Conservation (phyloP, 2,888 invertebrate genomes). For the Trilocha varians region DNA sequence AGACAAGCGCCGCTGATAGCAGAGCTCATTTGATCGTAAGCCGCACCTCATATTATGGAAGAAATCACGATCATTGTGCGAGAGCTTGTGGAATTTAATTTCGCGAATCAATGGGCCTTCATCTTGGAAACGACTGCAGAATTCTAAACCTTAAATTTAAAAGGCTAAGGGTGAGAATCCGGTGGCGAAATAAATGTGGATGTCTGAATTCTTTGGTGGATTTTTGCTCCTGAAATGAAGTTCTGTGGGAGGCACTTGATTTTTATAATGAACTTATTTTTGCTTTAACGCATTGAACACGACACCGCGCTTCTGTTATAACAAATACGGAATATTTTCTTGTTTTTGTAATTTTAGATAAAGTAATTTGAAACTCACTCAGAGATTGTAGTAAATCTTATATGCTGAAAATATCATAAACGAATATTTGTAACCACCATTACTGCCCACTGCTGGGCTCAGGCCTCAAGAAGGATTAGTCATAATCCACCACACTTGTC, state of each 20-base stretch:
- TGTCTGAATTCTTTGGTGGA: not conserved
- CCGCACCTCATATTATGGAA: constrained; percentile 9
- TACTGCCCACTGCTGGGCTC: too few relatives aligned
- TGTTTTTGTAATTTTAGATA: too few relatives aligned
- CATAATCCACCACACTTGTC: too few relatives aligned
- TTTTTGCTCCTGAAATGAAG: not conserved
- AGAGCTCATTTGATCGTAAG: constrained; percentile 2
- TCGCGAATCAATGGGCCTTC: constrained; percentile 5
- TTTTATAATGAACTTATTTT: not conserved
- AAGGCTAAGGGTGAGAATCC: not conserved
- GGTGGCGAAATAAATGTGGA: not conserved
- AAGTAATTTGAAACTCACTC: too few relatives aligned
- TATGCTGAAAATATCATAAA: too few relatives aligned
- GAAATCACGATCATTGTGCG: constrained; percentile 21
- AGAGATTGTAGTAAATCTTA: too few relatives aligned
- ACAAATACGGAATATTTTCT: too few relatives aligned
- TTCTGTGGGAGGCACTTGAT: not conserved
- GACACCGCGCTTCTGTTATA: too few relatives aligned
- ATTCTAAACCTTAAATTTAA: not conserved
- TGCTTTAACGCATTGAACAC: too few relatives aligned
- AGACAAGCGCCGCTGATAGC: not conserved
- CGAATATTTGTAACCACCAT: too few relatives aligned
- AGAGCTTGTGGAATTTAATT: constrained; percentile 22
- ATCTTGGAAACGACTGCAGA: not conserved
- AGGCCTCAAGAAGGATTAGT: too few relatives aligned